Evolutionary conservation across 92 coral and sea anemone genomes (phyloP), one percentile per base, ranked within the genome.

Genomic region (Desmophyllum pertusum): DNA sequence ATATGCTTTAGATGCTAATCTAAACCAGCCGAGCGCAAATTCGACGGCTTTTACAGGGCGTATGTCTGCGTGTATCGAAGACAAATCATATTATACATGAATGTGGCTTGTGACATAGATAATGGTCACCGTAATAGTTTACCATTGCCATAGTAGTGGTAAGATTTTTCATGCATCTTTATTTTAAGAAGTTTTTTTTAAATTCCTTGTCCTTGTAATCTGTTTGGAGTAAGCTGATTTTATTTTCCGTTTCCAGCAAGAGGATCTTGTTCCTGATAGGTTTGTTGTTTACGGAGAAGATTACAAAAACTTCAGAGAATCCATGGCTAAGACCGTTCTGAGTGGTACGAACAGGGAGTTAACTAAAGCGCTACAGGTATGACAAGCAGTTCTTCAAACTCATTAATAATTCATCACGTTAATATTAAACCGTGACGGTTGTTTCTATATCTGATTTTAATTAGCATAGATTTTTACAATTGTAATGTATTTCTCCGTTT

Each of bases 241-340:
- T 21, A 41, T 13, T 40, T 41, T 46, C 46, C 37, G 27, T 70
- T 78, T 53, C 30, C 72, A 93, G 95, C 79, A 85, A 27, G 91
- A 80, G 30, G 88, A 89, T 46, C 73, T 40, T 42, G 89, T 67
- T 41, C 87, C 91, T 79, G 95, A 94, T 80, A 75, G 93, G 37
- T 94, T 94, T 81, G 67, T 94, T 36, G 85, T 91, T 64, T 88
- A 94, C 51, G 91, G 89, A 39, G 87, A 91, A 50, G 62, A 66
- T 52, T 94, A 94, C 85, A 76, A 76, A n/a, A 69, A 69, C 30
- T 37, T 89, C 67, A 85, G 97, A 52, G 97, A 93, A 86, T 91
- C 94, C 40, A 75, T 93, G 77, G 88, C 91, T 3, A 73, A 78
- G 53, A 86, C 91, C 33, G 88, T 86, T 19, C 66, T 93, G 23